Conservation (phyloP, 1,140 invertebrate species). For the Rhopalosiphum padi region DNA sequence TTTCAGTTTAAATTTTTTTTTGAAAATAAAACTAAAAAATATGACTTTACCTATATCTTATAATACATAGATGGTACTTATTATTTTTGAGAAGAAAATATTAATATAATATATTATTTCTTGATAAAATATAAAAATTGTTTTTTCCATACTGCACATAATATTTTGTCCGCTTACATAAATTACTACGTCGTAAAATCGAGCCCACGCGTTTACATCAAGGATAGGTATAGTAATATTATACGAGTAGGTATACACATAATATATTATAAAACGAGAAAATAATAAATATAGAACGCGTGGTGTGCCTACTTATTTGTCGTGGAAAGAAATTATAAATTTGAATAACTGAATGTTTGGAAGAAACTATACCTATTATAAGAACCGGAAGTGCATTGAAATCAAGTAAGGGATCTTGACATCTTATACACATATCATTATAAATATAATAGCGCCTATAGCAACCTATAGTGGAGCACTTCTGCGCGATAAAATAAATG, state of each 20-base stretch:
- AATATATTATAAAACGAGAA: background rate
- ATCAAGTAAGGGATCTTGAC: background rate
- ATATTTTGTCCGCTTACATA: background rate
- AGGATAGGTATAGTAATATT: background rate
- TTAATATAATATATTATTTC: background rate
- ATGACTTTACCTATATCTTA: background rate
- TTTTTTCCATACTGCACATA: constrained; percentile 9
- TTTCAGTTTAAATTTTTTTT: background rate
- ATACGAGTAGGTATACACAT: background rate
- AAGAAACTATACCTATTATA: background rate
- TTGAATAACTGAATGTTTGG: background rate
- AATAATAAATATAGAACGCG: background rate
- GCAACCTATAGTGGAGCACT: background rate
- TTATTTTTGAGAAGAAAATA: background rate
- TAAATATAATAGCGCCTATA: background rate
- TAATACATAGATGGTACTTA: background rate
- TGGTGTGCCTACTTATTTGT: background rate
- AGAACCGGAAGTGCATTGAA: background rate
- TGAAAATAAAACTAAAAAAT: background rate
- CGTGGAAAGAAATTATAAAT: background rate
- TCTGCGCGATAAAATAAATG: background rate
- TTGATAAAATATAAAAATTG: background rate
- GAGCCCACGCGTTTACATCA: background rate
- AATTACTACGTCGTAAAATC: background rate
- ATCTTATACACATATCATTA: background rate